A percentile compares a stretch with the other conserved stretches of the same genome.
Evolutionary conservation across 1,140 invertebrate species (phyloP).

Genomic region (Onthophagus taurus): DNA sequence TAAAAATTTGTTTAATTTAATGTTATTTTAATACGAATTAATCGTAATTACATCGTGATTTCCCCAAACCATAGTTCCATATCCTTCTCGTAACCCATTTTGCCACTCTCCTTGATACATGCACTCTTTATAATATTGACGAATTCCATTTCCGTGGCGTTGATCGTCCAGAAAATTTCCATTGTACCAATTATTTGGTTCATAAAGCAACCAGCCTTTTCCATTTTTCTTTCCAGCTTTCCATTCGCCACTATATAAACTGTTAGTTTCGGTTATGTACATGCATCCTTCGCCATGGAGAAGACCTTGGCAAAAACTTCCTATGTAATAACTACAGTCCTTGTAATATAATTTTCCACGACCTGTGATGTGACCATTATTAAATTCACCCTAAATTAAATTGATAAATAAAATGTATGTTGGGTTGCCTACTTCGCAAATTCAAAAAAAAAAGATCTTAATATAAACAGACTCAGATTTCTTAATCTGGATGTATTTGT

Average conservation of each 20-base stretch:
- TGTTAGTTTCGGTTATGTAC: constrained; percentile 39
- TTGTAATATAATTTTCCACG: constrained; percentile 44
- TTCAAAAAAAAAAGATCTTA: neutral
- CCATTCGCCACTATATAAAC: constrained; percentile 45
- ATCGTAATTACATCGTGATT: constrained; percentile 43
- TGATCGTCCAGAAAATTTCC: constrained; percentile 39
- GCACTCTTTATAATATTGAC: constrained; percentile 39
- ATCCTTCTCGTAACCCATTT: constrained; percentile 39
- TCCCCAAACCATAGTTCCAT: constrained; percentile 46
- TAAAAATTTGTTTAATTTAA: constrained; percentile 18
- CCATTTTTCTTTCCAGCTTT: constrained; percentile 39
- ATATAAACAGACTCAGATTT: constrained; percentile 7
- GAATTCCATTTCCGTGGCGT: constrained; percentile 41
- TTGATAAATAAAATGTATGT: constrained; percentile 1
- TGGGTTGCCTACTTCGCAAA: neutral
- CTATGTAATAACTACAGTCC: constrained; percentile 45
- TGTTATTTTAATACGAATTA: neutral
- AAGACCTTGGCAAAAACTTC: constrained; percentile 43
- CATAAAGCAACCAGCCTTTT: constrained; percentile 35
- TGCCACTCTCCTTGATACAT: constrained; percentile 47
- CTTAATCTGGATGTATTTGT: too few species aligned
- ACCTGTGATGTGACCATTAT: constrained; percentile 43
- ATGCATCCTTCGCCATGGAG: constrained; percentile 45
- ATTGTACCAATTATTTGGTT: constrained; percentile 32
- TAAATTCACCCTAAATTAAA: constrained; percentile 42